Conservation (phyloP, 92 coral and sea anemone genomes). For the Chrysogorgia sp. region DNA sequence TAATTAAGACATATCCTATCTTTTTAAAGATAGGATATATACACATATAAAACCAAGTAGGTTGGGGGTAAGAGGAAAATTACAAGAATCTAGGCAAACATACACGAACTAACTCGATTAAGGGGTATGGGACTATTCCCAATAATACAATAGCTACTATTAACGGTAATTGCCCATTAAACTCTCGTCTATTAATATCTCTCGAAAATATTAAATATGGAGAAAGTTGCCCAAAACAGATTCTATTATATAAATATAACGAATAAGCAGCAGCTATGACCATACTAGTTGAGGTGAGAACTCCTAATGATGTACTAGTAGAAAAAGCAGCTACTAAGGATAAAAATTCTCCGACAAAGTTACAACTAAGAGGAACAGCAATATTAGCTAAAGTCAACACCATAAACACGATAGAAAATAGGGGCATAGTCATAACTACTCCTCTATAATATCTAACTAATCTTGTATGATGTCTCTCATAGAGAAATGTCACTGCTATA, state of each 20-base stretch:
- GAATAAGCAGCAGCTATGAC: constrained; percentile 76
- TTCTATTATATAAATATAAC: constrained; percentile 72
- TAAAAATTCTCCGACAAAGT: constrained; percentile 79
- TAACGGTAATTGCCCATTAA: too few species aligned
- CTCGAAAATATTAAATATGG: constrained; percentile 68
- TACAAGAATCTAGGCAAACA: constrained; percentile 5
- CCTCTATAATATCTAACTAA: constrained; percentile 76
- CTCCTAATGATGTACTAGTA: constrained; percentile 62
- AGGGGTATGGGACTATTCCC: constrained; percentile 62
- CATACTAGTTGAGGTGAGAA: constrained; percentile 65
- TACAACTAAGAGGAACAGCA: constrained; percentile 79
- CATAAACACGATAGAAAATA: constrained; percentile 67
- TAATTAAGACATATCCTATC: too few species aligned
- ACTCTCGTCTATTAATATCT: constrained; percentile 74
- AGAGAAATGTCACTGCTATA: constrained; percentile 74
- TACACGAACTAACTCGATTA: constrained; percentile 52
- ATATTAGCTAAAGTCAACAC: constrained; percentile 72
- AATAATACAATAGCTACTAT: constrained; percentile 6
- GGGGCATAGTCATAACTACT: constrained; percentile 68
- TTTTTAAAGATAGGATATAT: too few species aligned
- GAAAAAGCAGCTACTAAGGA: constrained; percentile 74
- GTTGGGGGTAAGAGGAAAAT: neutral
- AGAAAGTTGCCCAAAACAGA: constrained; percentile 73
- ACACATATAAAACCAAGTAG: constrained; percentile 78
- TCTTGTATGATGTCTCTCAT: constrained; percentile 78